Base-by-base conservation (phyloP, 2,113 vertebrate species). In the Megalops atlanticus region DNA sequence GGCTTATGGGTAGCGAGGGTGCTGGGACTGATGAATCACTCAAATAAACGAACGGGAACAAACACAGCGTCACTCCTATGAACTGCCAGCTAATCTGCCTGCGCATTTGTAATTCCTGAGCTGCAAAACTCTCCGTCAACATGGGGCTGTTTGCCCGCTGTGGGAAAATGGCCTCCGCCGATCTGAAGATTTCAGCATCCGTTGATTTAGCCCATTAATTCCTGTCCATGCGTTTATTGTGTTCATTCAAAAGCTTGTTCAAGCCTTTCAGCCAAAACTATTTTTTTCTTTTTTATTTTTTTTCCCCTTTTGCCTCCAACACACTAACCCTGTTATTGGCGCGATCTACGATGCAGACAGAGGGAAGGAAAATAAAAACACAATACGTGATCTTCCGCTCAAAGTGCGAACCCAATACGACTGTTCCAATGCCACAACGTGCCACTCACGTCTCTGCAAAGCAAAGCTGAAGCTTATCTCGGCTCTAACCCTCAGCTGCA, bases 11-110 rank as follows among this genome's bases (percentile, higher is more conserved):
- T 49, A 82, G 80, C 41, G 39, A 68, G 27, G 79, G 75, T 81
- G 73, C 15, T 33, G 58, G 78, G 74, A 74, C 85, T 38, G 85
- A 81, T 85, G 79, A 88, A 80, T 86, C 85, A 83, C 45, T 83
- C 77, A 40, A 40, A 58, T 79, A 80, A 80, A 86, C 79, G 24
- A 21, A 79, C 80, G 84, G 82, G 81, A 84, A 79, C 72, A 78
- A 74, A 76, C 52, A 47, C 1, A 27, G 38, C 76, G 74, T 45
- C 41, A 40, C 21, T 82, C 83, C 40, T 77, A 79, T 77, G 83
- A 86, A 85, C 86, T 85, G 79, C 35, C n/a, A n/a, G 4, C 0
- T 15, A 27, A 10, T 24, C 73, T 43, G 49, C n/a, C n/a, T n/a
- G n/a, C n/a, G n/a, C 40, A 41, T 18, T 47, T 54, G n/a, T 45